Conservation (phyloP, 2,113 vertebrate genomes). For the Phyllopteryx taeniolatus region DNA sequence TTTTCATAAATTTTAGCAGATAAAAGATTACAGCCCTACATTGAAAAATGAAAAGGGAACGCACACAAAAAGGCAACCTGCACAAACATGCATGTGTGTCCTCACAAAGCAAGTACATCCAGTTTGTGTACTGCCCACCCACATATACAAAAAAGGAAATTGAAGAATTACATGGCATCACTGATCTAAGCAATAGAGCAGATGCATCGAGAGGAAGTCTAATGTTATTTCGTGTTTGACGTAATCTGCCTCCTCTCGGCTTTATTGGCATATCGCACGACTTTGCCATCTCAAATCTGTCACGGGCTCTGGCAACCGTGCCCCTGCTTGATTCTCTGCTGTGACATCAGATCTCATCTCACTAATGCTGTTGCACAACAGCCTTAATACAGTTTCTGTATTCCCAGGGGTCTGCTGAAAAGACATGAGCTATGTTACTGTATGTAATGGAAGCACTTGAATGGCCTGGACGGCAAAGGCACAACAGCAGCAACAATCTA, state of each 20-base stretch:
- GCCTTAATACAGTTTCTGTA: slow-evolving; percentile 62
- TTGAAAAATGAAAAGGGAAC: no score
- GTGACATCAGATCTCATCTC: slow-evolving; percentile 58
- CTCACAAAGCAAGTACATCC: neutral
- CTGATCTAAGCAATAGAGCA: slow-evolving; percentile 41
- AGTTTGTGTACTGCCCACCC: slow-evolving; percentile 15
- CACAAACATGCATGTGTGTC: neutral
- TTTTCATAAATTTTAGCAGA: no score
- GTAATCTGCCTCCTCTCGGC: slow-evolving; percentile 58
- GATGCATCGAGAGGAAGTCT: slow-evolving; percentile 41
- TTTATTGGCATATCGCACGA: slow-evolving; percentile 65
- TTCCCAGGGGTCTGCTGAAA: slow-evolving; percentile 26
- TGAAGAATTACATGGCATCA: slow-evolving; percentile 27
- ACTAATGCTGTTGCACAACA: slow-evolving; percentile 73
- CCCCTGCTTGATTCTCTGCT: slow-evolving; percentile 27
- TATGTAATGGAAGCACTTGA: slow-evolving; percentile 46
- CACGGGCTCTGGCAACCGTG: slow-evolving; percentile 48
- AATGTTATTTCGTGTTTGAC: slow-evolving; percentile 41
- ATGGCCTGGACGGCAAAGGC: neutral
- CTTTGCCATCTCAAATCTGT: slow-evolving; percentile 55
- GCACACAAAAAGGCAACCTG: no score
- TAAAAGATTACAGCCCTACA: no score
- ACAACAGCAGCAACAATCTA: neutral
- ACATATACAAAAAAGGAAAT: slow-evolving; percentile 13
- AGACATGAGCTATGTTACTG: slow-evolving; percentile 37